Percentiles rank a stretch among this genome's conserved stretches.
These are phyloP conservation scores for Thunnus albacares DNA, from an alignment of 2,797 vertebrate species.

Conservation along the genomic window DNA sequence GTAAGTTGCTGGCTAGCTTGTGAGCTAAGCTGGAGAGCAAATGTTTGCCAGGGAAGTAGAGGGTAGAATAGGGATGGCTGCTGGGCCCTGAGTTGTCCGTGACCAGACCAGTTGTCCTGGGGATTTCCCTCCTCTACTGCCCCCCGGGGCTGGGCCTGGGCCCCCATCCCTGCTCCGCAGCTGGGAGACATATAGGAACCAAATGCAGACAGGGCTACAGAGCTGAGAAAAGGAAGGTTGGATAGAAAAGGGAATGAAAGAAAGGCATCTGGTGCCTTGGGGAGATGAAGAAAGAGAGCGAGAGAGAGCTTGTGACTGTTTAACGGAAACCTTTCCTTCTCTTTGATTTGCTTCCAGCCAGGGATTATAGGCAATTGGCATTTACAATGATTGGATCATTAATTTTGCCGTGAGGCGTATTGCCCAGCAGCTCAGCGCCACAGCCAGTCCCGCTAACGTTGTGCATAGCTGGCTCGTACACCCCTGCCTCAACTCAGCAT, in stretches of 20 bases:
- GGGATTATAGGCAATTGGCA: slow-evolving; percentile 88
- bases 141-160: slow-evolving; percentile 66
- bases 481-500: slow-evolving; percentile 42
- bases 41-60: slow-evolving; percentile 93
- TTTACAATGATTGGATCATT: slow-evolving; percentile 87
- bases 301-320: slow-evolving; percentile 95
- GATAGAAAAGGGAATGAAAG: slow-evolving; percentile 84
- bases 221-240: slow-evolving; percentile 77
- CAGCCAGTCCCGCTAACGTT: slow-evolving; percentile 59
- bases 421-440: slow-evolving; percentile 64
- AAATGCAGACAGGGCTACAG: slow-evolving; percentile 71
- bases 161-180: slow-evolving; percentile 89
- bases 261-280: slow-evolving; percentile 96
- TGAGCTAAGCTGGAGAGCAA: slow-evolving; percentile 92
- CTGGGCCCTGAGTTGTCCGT: slow-evolving; percentile 90
- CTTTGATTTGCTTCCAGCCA: slow-evolving; percentile 88
- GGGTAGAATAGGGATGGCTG: slow-evolving; percentile 88
- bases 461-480: slow-evolving; percentile 51
- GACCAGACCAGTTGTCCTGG: slow-evolving; percentile 96
- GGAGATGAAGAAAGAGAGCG: slow-evolving; percentile 75
- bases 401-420: slow-evolving; percentile 77
- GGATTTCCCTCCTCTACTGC: slow-evolving; percentile 92
- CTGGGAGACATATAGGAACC: slow-evolving; percentile 88
- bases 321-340: slow-evolving; percentile 90
- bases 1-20: slow-evolving; percentile 83